Evolutionary conservation across 1,140 invertebrate genomes (phyloP).

Genomic region (Hyphantria cunea): DNA sequence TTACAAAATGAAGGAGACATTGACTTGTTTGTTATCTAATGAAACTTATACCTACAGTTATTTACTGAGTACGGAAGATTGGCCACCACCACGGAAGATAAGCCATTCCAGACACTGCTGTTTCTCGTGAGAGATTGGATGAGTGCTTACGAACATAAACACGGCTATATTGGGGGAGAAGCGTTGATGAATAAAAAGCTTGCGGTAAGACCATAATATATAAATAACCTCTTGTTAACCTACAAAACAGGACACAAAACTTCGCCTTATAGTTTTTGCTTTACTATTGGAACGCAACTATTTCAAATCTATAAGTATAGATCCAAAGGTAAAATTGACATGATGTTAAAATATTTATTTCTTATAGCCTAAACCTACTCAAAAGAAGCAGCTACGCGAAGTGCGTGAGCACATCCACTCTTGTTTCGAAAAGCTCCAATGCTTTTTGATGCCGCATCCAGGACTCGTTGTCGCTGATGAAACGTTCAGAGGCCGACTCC

Average conservation of each 20-base stretch:
- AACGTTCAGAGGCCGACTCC: constrained; percentile 33
- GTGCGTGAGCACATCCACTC: constrained; percentile 35
- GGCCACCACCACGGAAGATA: constrained; percentile 92
- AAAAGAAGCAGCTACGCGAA: constrained; percentile 28
- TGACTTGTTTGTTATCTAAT: too few species aligned
- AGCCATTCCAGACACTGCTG: constrained; percentile 89
- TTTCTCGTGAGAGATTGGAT: constrained; percentile 33
- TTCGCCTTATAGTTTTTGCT: too few species aligned
- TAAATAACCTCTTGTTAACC: neutral
- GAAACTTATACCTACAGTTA: constrained; percentile 77
- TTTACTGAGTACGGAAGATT: constrained; percentile 97
- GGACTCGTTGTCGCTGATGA: constrained; percentile 31
- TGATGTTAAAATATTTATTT: neutral
- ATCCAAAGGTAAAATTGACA: too few species aligned
- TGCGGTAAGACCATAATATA: constrained; percentile 9
- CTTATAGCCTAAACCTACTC: constrained; percentile 19
- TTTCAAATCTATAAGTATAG: too few species aligned
- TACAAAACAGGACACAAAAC: neutral
- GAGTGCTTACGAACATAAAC: constrained; percentile 9
- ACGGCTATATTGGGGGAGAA: constrained; percentile 12
- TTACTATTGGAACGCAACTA: too few species aligned
- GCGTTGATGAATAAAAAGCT: constrained; percentile 15
- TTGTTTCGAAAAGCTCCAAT: constrained; percentile 35
- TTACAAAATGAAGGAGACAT: too few species aligned
- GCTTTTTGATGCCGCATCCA: constrained; percentile 45